Conservation (phyloP, 2,797 vertebrate species). For the Sebastiscus tertius region DNA sequence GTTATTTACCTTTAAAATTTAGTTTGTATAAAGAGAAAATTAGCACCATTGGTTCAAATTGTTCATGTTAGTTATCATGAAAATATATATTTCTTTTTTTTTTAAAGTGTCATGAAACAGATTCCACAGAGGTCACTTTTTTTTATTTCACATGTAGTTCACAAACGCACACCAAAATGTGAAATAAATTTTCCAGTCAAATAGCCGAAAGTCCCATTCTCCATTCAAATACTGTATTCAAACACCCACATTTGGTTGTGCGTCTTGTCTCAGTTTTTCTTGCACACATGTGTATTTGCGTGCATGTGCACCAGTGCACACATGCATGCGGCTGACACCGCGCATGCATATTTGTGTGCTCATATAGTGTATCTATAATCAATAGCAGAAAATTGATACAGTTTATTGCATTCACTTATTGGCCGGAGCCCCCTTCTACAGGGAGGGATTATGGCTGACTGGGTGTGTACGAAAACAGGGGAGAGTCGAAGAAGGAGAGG, state of each 20-base stretch:
- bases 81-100: background rate
- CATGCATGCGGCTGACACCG: conserved; percentile 20
- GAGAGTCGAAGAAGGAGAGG: conserved; percentile 64
- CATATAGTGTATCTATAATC: conserved; percentile 68
- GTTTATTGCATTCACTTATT: conserved; percentile 77
- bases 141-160: background rate
- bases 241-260: conserved; percentile 39
- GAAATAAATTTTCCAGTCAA: conserved; percentile 23
- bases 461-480: conserved; percentile 76
- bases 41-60: background rate
- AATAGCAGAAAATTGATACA: conserved; percentile 75
- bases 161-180: conserved; percentile 19
- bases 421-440: conserved; percentile 63
- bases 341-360: conserved; percentile 46
- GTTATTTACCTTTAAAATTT: conserved; percentile 1
- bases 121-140: conserved; percentile 35
- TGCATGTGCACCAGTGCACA: conserved; percentile 28
- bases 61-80: background rate
- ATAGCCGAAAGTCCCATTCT: conserved; percentile 5
- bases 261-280: conserved; percentile 29
- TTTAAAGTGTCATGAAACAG: conserved; percentile 1
- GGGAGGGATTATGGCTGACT: conserved; percentile 78
- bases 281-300: conserved; percentile 33
- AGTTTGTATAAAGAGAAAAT: background rate
- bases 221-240: conserved; percentile 54